A percentile compares a stretch with the other conserved stretches of the same genome.
Conservation (phyloP, 2,797 vertebrate genomes). For the Sebastes cheni region DNA sequence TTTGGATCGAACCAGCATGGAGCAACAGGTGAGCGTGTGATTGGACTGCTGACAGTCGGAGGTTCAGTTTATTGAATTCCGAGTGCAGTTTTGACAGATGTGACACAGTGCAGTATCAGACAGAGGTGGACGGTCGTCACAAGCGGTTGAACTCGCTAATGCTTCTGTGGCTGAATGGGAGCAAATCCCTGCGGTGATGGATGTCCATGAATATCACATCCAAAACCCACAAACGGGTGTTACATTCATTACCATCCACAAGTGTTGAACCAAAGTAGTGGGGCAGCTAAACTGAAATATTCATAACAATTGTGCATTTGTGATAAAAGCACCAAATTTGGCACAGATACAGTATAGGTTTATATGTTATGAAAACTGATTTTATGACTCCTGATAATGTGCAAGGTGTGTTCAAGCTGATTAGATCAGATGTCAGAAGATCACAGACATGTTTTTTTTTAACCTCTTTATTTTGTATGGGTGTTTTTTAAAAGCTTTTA, state of each 20-base stretch:
- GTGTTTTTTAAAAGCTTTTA: too few relatives aligned
- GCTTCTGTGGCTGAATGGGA: background rate
- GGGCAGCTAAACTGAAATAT: too few relatives aligned
- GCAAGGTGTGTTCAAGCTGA: too few relatives aligned
- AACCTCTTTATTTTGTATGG: too few relatives aligned
- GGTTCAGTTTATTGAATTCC: background rate
- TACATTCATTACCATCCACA: background rate
- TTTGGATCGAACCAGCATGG: too few relatives aligned
- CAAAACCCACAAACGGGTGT: background rate
- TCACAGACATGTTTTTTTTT: too few relatives aligned
- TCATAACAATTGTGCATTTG: too few relatives aligned
- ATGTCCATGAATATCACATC: background rate
- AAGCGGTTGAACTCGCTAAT: background rate
- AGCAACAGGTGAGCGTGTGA: background rate
- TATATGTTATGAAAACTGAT: too few relatives aligned
- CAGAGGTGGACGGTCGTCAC: background rate
- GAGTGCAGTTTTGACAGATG: background rate
- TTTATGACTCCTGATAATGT: too few relatives aligned
- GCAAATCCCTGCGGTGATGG: background rate
- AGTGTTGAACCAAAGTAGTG: background rate
- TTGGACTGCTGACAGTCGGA: background rate
- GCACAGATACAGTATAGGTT: too few relatives aligned
- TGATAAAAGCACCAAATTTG: too few relatives aligned
- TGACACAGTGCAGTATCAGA: background rate
- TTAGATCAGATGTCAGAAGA: background rate